Evolutionary conservation across 1,140 invertebrate genomes (phyloP).

Genomic region (Trachelipus rathkii): DNA sequence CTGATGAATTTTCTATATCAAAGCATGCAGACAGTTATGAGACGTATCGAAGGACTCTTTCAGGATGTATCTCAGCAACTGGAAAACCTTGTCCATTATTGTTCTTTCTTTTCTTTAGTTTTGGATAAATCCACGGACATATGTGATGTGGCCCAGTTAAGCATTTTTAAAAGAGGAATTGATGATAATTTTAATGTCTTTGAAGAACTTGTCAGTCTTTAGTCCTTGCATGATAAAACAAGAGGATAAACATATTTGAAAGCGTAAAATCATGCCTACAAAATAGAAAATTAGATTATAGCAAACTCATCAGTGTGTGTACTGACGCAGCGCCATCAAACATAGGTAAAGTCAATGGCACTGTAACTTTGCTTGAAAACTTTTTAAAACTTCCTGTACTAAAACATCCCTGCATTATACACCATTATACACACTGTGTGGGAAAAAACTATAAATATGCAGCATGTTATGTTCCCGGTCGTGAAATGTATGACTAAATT

Average conservation of each 20-base stretch:
- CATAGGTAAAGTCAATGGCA: slow-evolving; percentile 17
- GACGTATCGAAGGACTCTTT: slow-evolving; percentile 23
- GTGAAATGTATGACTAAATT: too few species aligned
- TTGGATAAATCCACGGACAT: slow-evolving; percentile 30
- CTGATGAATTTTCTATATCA: slow-evolving; percentile 11
- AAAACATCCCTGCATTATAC: too few species aligned
- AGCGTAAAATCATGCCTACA: slow-evolving; percentile 16
- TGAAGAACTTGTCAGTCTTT: slow-evolving; percentile 24
- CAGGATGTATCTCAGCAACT: slow-evolving; percentile 20
- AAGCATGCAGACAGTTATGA: slow-evolving; percentile 22
- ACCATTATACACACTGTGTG: too few species aligned
- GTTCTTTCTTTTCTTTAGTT: slow-evolving; percentile 25
- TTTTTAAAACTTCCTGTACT: too few species aligned
- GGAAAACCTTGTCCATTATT: slow-evolving; percentile 21
- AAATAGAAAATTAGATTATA: slow-evolving; percentile 23
- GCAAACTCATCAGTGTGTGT: slow-evolving; percentile 27
- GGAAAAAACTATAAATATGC: too few species aligned
- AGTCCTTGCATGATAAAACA: slow-evolving; percentile 18
- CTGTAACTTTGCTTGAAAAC: too few species aligned
- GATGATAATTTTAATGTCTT: slow-evolving; percentile 29
- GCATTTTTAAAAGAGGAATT: slow-evolving; percentile 30
- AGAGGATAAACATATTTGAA: slow-evolving; percentile 28
- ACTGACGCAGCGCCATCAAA: slow-evolving; percentile 24
- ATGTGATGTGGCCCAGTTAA: slow-evolving; percentile 25
- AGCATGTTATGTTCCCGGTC: too few species aligned